Base-by-base conservation (phyloP, 2,797 vertebrate species). In the Falco naumanni region DNA sequence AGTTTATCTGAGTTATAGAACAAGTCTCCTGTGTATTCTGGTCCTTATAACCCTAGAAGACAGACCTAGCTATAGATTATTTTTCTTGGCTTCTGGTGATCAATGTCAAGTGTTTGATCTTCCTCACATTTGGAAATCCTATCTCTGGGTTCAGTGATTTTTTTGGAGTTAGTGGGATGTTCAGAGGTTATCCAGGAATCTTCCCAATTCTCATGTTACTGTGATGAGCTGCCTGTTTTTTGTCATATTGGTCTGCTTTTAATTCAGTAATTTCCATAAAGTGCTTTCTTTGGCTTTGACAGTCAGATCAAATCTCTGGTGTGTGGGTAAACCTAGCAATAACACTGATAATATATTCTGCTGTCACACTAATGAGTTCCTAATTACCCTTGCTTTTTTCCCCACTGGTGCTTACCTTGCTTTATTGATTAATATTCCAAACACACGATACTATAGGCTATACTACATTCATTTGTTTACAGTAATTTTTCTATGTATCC, bases 401-500 rank as follows among this genome's bases (percentile, higher is more conserved):
- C 63, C 71, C 68, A 64, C 28, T 87, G 71, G n/a, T 75, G 22
- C 60, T 87, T 96, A 94, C 75, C 89, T 94, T 84, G 24, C 37
- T 89, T 91, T 94, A 54, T 59, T 89, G 90, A 90, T 96, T 96
- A 86, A 75, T 89, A 96, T 96, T 96, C 91, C 54, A 91, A 85
- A 75, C 84, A 92, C 89, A 71, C 6, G 8, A 17, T 43, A 25
- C 50, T 56, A 39, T 74, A 92, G 33, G 45, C 80, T 87, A 64
- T 66, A 54, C 56, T 87, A 66, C 34, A 45, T 80, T 85, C 68
- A 93, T 89, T 91, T 89, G 64, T 84, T 94, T 94, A 75, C 54
- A 68, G 48, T 71, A 51, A 37, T 71, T 92, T 90, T 90, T 69
- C 43, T 64, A 4, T 89, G 45, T 70, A 64, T 34, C 43, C 71